Percentiles rank a stretch among this genome's conserved stretches.
phyloP scores from a whole-genome alignment of 2,797 vertebrate species.

The Anniella stebbinsi region DNA sequence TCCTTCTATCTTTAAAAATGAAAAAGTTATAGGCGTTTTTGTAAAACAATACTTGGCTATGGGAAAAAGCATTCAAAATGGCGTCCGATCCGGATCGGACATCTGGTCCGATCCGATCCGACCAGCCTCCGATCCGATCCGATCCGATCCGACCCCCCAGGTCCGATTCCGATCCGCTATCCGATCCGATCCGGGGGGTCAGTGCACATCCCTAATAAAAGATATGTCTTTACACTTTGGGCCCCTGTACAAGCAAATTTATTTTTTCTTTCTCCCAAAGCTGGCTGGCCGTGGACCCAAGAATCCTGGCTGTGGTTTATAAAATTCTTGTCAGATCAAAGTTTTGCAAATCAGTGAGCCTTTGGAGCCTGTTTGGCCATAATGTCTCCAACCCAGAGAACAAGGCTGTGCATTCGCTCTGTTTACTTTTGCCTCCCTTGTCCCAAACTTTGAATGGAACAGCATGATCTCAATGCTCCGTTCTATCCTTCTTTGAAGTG shows the following conservation, averaged over 20 bases:
- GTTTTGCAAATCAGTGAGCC: not conserved
- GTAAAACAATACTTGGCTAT: too few species aligned
- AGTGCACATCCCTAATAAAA: too few species aligned
- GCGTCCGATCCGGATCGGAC: too few species aligned
- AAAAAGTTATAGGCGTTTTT: too few species aligned
- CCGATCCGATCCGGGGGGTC: too few species aligned
- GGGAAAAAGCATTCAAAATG: too few species aligned
- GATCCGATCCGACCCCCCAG: too few species aligned
- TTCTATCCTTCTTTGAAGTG: not conserved
- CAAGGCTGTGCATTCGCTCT: too few species aligned
- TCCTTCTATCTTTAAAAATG: too few species aligned
- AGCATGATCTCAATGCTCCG: not conserved
- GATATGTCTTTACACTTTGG: not conserved
- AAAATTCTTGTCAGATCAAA: not conserved
- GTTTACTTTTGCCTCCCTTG: not conserved
- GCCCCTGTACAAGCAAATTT: not conserved
- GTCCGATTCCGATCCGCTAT: too few species aligned
- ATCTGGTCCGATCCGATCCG: too few species aligned
- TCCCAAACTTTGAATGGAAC: not conserved
- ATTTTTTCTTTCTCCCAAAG: not conserved
- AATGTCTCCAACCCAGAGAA: not conserved
- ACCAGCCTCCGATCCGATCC: too few species aligned
- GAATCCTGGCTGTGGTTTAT: not conserved
- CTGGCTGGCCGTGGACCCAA: not conserved
- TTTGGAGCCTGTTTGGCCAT: not conserved